Conservation (phyloP, 2,797 vertebrate species). For the Hoplostethus atlanticus region DNA sequence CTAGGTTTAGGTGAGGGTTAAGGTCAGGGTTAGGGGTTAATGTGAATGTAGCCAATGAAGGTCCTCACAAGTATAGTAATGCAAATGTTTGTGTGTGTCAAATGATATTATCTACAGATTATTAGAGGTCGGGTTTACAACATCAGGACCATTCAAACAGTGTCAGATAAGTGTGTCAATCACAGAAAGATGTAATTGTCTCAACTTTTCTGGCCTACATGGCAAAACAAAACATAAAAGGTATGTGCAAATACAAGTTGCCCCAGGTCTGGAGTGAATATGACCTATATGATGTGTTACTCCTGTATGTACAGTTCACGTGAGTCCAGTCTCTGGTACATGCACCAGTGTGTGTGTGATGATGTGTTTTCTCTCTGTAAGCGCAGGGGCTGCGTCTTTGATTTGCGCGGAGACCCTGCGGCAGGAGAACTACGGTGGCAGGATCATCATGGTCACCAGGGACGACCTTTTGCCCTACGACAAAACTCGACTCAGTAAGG, state of each 20-base stretch:
- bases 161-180: no score
- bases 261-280: no score
- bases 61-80: no score
- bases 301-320: background rate
- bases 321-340: no score
- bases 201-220: background rate
- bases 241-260: no score
- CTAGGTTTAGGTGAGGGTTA: no score
- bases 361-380: conserved; percentile 40
- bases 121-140: background rate
- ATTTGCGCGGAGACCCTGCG: conserved; percentile 89
- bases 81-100: background rate
- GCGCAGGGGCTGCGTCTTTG: conserved; percentile 86
- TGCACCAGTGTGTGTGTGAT: conserved; percentile 13
- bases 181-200: no score
- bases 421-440: conserved; percentile 87
- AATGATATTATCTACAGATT: no score
- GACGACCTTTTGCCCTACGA: conserved; percentile 88
- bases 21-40: no score
- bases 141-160: no score
- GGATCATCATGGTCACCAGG: conserved; percentile 87
- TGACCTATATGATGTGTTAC: background rate
- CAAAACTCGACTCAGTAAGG: conserved; percentile 91
- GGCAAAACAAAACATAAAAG: background rate
- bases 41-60: no score